Evolutionary conservation across 2,113 vertebrate species (phyloP), one percentile per base, ranked within the genome.

Genomic region (Rhynchomys soricoides): DNA sequence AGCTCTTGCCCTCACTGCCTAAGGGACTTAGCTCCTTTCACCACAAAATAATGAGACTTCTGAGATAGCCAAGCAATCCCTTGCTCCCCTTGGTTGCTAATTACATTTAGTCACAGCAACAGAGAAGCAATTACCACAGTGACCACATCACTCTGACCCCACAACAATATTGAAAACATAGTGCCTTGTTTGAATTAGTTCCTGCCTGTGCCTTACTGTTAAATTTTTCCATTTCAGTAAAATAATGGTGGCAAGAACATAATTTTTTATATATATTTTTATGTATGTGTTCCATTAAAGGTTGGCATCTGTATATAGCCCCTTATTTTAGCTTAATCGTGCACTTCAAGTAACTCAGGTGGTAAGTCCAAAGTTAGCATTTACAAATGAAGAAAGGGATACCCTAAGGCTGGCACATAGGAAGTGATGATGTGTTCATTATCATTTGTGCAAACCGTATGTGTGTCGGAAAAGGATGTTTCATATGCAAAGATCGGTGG

Each of bases 251-350:
- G 59, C 89, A n/a, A 34, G 45, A 90, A 89, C n/a, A 91, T 17
- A 34, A 87, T 94, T 31, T 74, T 93, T 95, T 52, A 91, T n/a
- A 66, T 52, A 16, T 71, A 26, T 71, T 82, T 55, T 71, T 43
- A 15, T 57, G 31, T 70, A 31, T 93, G 77, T 81, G 82, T 91
- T 83, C 73, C 96, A 95, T 93, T 85, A 90, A 77, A 94, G 86
- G 13, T 71, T 85, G 74, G 45, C 70, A 75, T 88, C 71, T 81
- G 64, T 92, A 40, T 6, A 64, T 1, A 64, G 15, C 26, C 19
- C 40, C 86, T 90, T 40, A 50, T 88, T 81, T 79, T 86, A 52
- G 29, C 45, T 88, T 95, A 50, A 83, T 89, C 48, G 4, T 45
- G 57, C 89, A 86, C 50, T 89, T 81, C n/a, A 43, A 24, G 79